Evolutionary conservation across 1,140 invertebrate species (phyloP), one percentile per base, ranked within the genome.

Genomic region (Pinna nobilis): DNA sequence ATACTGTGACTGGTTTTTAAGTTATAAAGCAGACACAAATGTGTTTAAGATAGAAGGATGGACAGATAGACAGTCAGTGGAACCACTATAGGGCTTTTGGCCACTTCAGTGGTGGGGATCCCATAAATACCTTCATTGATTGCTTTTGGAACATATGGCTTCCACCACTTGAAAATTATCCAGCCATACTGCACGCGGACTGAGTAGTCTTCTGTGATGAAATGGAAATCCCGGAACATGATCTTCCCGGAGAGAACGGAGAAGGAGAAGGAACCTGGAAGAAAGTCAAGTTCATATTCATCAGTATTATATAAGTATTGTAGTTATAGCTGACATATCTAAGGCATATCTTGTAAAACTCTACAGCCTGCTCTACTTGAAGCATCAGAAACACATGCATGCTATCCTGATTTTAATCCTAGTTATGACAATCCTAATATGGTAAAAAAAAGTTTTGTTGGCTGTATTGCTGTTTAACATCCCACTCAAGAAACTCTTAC

Each of bases 151-250:
- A 97, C 94, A 89, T 98, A 98, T 53, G 95, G 94, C 77, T 88
- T 91, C 97, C 97, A 99, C 95, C 97, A 99, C 72, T 96, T 92
- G 90, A 99, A 98, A 90, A 98, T 97, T 61, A 98, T 91, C 92
- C 96, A 99, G 6, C 97, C 98, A 92, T 99, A 97, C 90, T 99
- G 97, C 74, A 98, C 93, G 80, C 97, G 92, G 44, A 98, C 87
- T 39, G 95, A 95, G 88, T 95, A 98, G 90, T 99, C 97, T 89
- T 97, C 94, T 55, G 95, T 98, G 47, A 98, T 95, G 81, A 96
- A 98, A 59, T 96, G 94, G 84, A 99, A 92, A 91, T 99, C 96
- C 77, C 97, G 92, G 90, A 99, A 98, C 98, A 99, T 99, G 47
- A 99, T 95, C 91, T 99, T 99, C 2, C 98, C 98, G 76, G 97